phyloP scores from a whole-genome alignment of 1,140 invertebrate species.

The Zaprionus tsacasi region DNA sequence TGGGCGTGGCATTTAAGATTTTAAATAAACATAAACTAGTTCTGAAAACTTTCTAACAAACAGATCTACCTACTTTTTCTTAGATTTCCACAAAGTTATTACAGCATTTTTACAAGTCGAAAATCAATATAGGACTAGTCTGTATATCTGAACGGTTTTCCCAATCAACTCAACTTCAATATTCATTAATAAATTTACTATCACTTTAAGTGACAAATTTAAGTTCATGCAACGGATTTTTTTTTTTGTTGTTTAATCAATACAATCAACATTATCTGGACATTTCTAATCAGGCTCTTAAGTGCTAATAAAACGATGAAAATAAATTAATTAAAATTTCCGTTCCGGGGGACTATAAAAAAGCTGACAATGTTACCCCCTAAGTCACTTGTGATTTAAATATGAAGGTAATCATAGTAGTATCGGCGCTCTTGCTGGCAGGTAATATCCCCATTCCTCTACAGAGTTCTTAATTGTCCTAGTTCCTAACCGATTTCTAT shows the following conservation, averaged over 20 bases:
- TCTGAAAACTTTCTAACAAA: not conserved
- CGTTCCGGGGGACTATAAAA: conserved; percentile 50
- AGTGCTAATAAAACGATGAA: conserved; percentile 47
- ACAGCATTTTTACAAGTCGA: too few species aligned
- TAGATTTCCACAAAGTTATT: too few species aligned
- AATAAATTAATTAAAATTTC: conserved; percentile 34
- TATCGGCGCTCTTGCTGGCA: conserved; percentile 3
- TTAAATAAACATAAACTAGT: not conserved
- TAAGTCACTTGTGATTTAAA: conserved; percentile 28
- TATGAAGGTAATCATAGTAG: conserved; percentile 58
- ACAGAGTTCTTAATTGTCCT: not conserved
- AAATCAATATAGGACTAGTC: too few species aligned
- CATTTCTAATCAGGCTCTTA: conserved; percentile 32
- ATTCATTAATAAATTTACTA: conserved; percentile 31
- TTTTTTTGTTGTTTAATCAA: conserved; percentile 35
- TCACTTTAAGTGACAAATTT: conserved; percentile 26
- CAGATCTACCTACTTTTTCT: not conserved
- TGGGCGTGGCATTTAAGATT: not conserved
- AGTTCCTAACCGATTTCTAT: not conserved
- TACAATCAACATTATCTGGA: conserved; percentile 30
- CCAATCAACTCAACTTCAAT: conserved; percentile 15
- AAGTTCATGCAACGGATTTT: conserved; percentile 43
- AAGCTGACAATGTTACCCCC: conserved; percentile 26
- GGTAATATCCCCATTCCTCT: not conserved
- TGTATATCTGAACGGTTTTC: conserved; percentile 13